phyloP scores from a whole-genome alignment of 2,797 vertebrate species.

The Chelonia mydas region DNA sequence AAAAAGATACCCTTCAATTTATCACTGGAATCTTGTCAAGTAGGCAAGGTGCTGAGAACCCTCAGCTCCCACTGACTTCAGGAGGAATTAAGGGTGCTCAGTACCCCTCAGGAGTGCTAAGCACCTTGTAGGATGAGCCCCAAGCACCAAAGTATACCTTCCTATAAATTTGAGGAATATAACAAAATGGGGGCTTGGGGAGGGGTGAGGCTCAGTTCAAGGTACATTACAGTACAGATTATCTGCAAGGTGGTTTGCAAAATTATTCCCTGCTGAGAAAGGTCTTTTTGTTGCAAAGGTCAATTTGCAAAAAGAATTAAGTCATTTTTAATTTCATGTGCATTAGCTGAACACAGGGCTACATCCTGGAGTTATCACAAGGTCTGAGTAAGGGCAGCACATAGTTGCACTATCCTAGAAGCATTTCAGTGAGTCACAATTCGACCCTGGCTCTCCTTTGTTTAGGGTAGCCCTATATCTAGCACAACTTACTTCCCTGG shows the following conservation, averaged over 20 bases:
- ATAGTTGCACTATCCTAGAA: neutral
- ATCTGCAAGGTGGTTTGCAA: neutral
- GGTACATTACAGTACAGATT: neutral
- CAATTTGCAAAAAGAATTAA: rapidly evolving
- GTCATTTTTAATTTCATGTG: neutral
- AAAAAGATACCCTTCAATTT: neutral
- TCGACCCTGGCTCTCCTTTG: neutral
- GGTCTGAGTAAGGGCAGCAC: neutral
- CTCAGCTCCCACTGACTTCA: neutral
- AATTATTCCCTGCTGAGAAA: neutral
- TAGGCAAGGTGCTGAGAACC: neutral
- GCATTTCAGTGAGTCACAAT: neutral
- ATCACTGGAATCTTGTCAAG: neutral
- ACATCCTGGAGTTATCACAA: neutral
- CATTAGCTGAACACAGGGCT: neutral
- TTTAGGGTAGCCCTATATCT: neutral
- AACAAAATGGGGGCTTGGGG: neutral
- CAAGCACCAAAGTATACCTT: neutral
- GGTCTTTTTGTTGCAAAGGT: neutral
- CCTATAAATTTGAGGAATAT: neutral
- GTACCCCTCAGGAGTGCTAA: neutral
- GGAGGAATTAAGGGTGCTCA: neutral
- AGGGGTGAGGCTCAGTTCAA: neutral
- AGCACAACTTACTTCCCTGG: neutral
- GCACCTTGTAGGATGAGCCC: neutral